Base-by-base conservation (phyloP, 2,113 vertebrate genomes). In the Emberiza fucata region DNA sequence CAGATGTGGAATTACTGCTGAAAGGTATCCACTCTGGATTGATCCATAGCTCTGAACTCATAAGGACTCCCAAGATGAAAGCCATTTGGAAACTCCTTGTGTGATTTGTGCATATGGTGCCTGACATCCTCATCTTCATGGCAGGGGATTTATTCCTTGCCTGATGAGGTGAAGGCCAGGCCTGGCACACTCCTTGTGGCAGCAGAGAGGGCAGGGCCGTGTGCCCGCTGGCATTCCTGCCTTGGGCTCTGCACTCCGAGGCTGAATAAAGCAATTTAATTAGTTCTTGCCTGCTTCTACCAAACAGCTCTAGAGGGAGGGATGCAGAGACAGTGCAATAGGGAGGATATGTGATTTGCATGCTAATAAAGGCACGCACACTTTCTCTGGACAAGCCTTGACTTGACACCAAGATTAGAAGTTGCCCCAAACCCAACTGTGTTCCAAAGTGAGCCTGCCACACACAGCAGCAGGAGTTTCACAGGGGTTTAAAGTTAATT, bases 211-310 rank as follows among this genome's bases (percentile, higher is more conserved):
- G 85, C 22, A 86, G 9, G 70, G 89, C 90, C 23, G 27, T 92
- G 94, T 91, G 95, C 94, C 96, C 86, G 0, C 47, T 86, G 94
- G 79, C 95, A 93, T 92, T 84, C 91, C 35, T 85, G 94, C 96
- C 94, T 51, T 69, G 31, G 79, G 94, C 92, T 47, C 85, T 31
- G 90, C 60, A 28, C 81, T 81, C 60, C 56, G 21, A 88, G 88
- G 51, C n/a, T 93, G 81, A 90, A 92, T 65, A 89, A 94, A 95
- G 75, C 88, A 95, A 96, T 97, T 95, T 96, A 94, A 96, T 97
- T 95, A 93, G 71, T 82, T 83, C 83, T 84, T 89, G 90, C 81
- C 78, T 94, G 80, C 59, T 82, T 56, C 90, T 80, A 3, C 70
- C 27, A 65, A 88, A 65, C 78, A 5, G 8, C 83, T 94, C 93